A percentile compares a stretch with the other conserved stretches of the same genome.
phyloP scores from a whole-genome alignment of 2,797 vertebrate genomes.

The Silurus lanzhouensis region DNA sequence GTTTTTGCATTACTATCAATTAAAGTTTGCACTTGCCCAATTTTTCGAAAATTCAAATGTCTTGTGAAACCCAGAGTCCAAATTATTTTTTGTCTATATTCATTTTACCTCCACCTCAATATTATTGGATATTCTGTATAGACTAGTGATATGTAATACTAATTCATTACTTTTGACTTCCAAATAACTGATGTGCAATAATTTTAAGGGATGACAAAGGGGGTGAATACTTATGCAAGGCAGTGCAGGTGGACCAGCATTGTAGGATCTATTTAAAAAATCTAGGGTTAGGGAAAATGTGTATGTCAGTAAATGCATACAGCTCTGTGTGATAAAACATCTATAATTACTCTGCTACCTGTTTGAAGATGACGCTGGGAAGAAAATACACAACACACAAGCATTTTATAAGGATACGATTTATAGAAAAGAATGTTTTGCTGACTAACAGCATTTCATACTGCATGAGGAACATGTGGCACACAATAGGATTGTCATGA shows the following conservation, averaged over 20 bases:
- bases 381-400: constrained; percentile 38
- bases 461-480: constrained; percentile 73
- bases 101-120: neutral
- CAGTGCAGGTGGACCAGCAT: neutral
- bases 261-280: neutral
- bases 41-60: neutral
- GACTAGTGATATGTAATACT: neutral
- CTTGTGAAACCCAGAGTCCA: neutral
- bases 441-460: constrained; percentile 67
- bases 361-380: neutral
- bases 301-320: neutral
- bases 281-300: too few relatives aligned
- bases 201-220: neutral
- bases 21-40: too few relatives aligned
- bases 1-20: too few relatives aligned
- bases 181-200: neutral
- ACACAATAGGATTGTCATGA: constrained; percentile 69
- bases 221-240: neutral
- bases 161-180: neutral
- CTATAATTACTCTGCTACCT: neutral
- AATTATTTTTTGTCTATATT: too few relatives aligned
- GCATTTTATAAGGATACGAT: constrained; percentile 67
- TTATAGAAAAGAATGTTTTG: constrained; percentile 70
- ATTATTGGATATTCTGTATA: neutral
- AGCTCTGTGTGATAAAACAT: neutral